phyloP scores from a whole-genome alignment of 2,113 vertebrate genomes.

The Oxygymnocypris stewartii region DNA sequence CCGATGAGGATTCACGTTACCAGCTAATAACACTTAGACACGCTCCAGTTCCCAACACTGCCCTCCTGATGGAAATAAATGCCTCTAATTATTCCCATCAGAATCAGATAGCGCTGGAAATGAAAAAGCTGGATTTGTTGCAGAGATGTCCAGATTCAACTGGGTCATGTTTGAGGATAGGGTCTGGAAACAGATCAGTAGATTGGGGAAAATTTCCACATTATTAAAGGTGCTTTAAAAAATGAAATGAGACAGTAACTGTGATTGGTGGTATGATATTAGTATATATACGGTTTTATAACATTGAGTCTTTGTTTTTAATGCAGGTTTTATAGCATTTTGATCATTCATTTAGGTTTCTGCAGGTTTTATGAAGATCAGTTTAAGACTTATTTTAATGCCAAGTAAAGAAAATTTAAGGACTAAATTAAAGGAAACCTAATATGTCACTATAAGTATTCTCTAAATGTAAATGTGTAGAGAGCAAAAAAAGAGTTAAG shows the following conservation, averaged over 20 bases:
- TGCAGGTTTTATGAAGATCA: no score
- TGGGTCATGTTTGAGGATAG: background rate
- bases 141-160: background rate
- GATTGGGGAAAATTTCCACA: background rate
- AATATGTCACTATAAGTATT: no score
- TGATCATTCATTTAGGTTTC: no score
- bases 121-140: background rate
- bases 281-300: background rate
- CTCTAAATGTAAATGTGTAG: no score
- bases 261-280: background rate
- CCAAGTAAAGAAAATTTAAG: no score
- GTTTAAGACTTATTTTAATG: no score
- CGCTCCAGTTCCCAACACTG: conserved; percentile 50
- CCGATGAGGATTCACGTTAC: conserved; percentile 20
- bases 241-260: background rate
- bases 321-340: background rate
- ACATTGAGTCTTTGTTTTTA: background rate
- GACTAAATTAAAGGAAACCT: no score
- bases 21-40: conserved; percentile 42
- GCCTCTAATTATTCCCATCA: conserved; percentile 42
- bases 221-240: background rate
- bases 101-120: conserved; percentile 44
- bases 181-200: background rate
- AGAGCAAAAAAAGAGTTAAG: no score
- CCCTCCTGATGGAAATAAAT: conserved; percentile 52